Percentiles rank a stretch among this genome's conserved stretches.
phyloP scores from a whole-genome alignment of 2,888 invertebrate species.

The Ormyrus labotus region DNA sequence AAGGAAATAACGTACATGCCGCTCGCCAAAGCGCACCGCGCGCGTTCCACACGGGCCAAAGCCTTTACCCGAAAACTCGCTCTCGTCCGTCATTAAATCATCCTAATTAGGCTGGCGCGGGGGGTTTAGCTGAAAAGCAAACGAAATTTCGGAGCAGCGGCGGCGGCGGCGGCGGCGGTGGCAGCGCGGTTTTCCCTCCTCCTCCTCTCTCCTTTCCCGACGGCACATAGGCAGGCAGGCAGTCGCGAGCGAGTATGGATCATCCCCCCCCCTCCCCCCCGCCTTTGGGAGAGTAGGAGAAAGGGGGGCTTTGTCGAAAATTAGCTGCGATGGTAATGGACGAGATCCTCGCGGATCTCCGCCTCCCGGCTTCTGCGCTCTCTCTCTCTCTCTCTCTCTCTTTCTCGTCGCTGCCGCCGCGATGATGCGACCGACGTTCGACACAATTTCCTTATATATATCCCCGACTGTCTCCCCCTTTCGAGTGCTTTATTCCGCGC shows the following conservation, averaged over 20 bases:
- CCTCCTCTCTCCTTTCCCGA: neutral
- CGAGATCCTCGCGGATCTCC: slow-evolving; percentile 62
- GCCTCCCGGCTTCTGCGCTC: slow-evolving; percentile 47
- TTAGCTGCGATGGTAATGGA: slow-evolving; percentile 69
- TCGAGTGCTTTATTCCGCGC: neutral
- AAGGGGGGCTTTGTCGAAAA: slow-evolving; percentile 60
- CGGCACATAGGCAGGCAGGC: too few species aligned
- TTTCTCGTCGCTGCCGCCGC: slow-evolving; percentile 31
- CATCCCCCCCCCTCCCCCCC: neutral
- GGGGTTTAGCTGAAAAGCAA: too few species aligned
- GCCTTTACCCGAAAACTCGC: too few species aligned
- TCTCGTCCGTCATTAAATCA: slow-evolving; percentile 5
- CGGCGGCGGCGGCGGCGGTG: too few species aligned
- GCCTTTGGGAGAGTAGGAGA: slow-evolving; percentile 45
- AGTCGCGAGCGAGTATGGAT: neutral
- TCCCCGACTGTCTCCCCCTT: neutral
- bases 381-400: neutral
- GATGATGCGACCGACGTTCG: slow-evolving; percentile 36
- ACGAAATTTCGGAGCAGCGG: too few species aligned
- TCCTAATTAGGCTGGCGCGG: slow-evolving; percentile 4
- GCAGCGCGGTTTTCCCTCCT: neutral
- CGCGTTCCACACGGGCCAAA: too few species aligned
- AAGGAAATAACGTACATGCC: too few species aligned
- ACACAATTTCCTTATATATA: slow-evolving; percentile 53
- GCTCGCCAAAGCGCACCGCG: too few species aligned